Conservation (phyloP, 2,888 invertebrate genomes). For the Allygus modestus region DNA sequence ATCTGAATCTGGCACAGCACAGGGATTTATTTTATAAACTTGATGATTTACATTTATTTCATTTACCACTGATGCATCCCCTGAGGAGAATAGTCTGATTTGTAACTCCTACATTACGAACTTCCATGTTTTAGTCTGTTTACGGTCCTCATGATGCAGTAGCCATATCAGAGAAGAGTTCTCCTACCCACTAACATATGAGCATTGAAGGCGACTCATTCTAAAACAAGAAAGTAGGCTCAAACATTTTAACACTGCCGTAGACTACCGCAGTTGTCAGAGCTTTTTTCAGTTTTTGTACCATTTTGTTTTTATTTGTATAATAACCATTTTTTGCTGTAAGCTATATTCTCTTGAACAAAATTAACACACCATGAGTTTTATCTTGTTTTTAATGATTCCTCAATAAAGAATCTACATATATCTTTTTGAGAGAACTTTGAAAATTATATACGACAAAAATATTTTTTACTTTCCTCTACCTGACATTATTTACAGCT, state of each 20-base stretch:
- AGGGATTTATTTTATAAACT: too few species aligned
- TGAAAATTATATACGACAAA: too few species aligned
- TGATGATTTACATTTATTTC: too few species aligned
- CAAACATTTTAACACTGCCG: conserved; percentile 55
- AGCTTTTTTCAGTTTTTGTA: conserved; percentile 43
- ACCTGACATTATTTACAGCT: background rate
- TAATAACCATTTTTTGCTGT: conserved; percentile 4
- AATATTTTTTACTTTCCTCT: background rate
- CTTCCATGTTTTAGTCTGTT: too few species aligned
- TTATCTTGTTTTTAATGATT: background rate
- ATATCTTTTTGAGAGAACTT: background rate
- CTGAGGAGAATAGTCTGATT: too few species aligned
- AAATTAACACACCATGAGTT: background rate
- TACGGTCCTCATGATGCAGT: background rate
- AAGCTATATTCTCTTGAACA: conserved; percentile 3
- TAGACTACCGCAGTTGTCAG: conserved; percentile 25
- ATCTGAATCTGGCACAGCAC: too few species aligned
- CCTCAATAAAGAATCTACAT: too few species aligned
- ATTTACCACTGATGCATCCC: too few species aligned
- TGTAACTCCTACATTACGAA: too few species aligned
- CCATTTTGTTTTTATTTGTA: background rate
- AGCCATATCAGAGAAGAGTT: conserved; percentile 52
- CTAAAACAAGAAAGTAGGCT: conserved; percentile 56
- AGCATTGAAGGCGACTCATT: conserved; percentile 55
- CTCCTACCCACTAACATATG: conserved; percentile 3